phyloP scores from a whole-genome alignment of 2,888 invertebrate species.

The Parnassius glacialis region DNA sequence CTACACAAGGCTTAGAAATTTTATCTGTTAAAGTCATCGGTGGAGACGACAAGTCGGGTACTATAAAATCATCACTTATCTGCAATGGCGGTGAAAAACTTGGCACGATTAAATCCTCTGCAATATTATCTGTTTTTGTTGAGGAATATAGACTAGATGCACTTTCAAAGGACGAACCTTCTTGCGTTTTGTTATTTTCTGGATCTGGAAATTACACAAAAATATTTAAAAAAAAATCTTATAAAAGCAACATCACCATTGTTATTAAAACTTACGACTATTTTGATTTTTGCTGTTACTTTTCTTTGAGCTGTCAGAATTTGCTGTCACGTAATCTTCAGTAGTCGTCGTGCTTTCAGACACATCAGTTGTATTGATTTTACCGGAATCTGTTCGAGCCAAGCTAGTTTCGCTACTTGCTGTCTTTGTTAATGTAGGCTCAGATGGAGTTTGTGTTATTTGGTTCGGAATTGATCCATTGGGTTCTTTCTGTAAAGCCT shows the following conservation, averaged over 20 bases:
- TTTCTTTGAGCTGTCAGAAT: conserved; percentile 86
- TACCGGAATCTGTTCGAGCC: conserved; percentile 86
- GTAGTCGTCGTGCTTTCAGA: conserved; percentile 93
- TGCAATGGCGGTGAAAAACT: conserved; percentile 82
- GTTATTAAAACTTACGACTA: conserved; percentile 55
- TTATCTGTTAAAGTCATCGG: conserved; percentile 71
- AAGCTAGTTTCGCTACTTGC: conserved; percentile 72
- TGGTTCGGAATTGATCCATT: conserved; percentile 65
- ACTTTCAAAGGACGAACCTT: conserved; percentile 93
- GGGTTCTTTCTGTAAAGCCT: conserved; percentile 64
- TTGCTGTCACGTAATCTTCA: conserved; percentile 94
- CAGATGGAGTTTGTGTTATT: conserved; percentile 63
- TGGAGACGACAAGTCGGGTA: conserved; percentile 69
- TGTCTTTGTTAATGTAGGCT: conserved; percentile 57
- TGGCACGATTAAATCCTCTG: conserved; percentile 83
- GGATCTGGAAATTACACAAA: conserved; percentile 53
- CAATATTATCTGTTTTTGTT: conserved; percentile 85
- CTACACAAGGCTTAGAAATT: conserved; percentile 55
- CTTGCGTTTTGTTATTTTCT: conserved; percentile 82
- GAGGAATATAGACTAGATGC: conserved; percentile 90
- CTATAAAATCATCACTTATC: conserved; percentile 73
- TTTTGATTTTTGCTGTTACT: conserved; percentile 74
- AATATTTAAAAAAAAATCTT: conserved; percentile 1
- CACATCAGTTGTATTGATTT: conserved; percentile 87
- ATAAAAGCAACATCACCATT: no score